Evolutionary conservation across 2,797 vertebrate species (phyloP).

Genomic region (Thripadectes ignobilis): DNA sequence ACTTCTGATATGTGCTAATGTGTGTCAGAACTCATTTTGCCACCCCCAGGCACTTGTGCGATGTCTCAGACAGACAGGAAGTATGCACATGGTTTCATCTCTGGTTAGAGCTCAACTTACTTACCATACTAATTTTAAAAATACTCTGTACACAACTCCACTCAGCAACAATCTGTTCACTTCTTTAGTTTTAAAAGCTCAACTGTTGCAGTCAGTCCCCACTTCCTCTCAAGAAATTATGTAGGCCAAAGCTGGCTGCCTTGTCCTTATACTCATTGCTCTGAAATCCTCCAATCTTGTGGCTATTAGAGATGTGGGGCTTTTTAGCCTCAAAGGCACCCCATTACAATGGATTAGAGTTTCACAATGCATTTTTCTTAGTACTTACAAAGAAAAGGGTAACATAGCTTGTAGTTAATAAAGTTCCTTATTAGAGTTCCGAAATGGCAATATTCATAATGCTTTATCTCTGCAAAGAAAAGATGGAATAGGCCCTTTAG

Average conservation of each 20-base stretch:
- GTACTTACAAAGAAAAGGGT: background rate
- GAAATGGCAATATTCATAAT: background rate
- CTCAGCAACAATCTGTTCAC: conserved; percentile 51
- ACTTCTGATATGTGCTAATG: conserved; percentile 14
- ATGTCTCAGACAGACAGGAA: conserved; percentile 59
- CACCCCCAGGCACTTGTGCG: background rate
- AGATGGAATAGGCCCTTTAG: background rate
- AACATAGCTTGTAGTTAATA: background rate
- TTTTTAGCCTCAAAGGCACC: conserved; percentile 28
- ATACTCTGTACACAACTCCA: conserved; percentile 12
- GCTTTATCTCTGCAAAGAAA: background rate
- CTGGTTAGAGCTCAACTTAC: conserved; percentile 14
- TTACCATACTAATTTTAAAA: conserved; percentile 59
- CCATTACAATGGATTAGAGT: conserved; percentile 26
- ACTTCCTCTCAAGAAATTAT: conserved; percentile 32
- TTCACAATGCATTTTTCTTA: conserved; percentile 32
- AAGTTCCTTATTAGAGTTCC: background rate
- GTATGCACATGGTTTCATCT: conserved; percentile 13
- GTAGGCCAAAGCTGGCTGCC: background rate
- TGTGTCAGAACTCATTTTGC: conserved; percentile 32
- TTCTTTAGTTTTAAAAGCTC: conserved; percentile 35
- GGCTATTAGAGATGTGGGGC: background rate
- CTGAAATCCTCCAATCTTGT: conserved; percentile 19
- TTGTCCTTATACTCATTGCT: background rate
- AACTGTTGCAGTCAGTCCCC: conserved; percentile 26